phyloP scores from a whole-genome alignment of 2,113 vertebrate genomes.

The Brevimyrus niger region DNA sequence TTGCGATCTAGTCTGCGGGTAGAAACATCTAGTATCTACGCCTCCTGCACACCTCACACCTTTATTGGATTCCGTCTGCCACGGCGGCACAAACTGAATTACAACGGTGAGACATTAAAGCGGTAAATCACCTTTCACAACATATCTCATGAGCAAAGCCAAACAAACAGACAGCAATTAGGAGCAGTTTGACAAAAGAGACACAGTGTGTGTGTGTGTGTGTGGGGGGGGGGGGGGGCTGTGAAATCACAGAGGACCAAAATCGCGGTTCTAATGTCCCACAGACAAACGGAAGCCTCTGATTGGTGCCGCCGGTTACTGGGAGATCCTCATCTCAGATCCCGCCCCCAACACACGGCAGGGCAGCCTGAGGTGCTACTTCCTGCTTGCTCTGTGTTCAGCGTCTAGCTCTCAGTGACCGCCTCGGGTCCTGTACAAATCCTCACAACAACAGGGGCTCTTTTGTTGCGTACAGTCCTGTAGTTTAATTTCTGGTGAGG shows the following conservation, averaged over 20 bases:
- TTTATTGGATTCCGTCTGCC: background rate
- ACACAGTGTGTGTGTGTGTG: background rate
- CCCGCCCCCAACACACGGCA: background rate
- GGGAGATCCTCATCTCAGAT: background rate
- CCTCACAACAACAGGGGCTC: background rate
- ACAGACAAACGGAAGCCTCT: background rate
- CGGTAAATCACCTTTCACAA: constrained; percentile 10
- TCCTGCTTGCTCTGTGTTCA: background rate
- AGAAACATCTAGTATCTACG: background rate
- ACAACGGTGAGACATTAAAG: background rate
- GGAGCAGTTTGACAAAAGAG: background rate
- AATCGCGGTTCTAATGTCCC: background rate
- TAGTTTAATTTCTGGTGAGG: background rate
- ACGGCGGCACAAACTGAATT: background rate
- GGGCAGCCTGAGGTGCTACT: background rate
- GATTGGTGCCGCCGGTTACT: background rate
- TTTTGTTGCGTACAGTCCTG: background rate
- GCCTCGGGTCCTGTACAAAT: background rate
- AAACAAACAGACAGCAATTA: background rate
- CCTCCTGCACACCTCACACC: background rate
- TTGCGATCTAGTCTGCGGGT: background rate
- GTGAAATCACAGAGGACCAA: background rate
- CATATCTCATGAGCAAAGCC: background rate
- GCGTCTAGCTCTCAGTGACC: background rate
- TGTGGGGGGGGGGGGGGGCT: background rate